Evolutionary conservation across 2,797 vertebrate genomes (phyloP).

Genomic region (Enteromius fasciolatus): DNA sequence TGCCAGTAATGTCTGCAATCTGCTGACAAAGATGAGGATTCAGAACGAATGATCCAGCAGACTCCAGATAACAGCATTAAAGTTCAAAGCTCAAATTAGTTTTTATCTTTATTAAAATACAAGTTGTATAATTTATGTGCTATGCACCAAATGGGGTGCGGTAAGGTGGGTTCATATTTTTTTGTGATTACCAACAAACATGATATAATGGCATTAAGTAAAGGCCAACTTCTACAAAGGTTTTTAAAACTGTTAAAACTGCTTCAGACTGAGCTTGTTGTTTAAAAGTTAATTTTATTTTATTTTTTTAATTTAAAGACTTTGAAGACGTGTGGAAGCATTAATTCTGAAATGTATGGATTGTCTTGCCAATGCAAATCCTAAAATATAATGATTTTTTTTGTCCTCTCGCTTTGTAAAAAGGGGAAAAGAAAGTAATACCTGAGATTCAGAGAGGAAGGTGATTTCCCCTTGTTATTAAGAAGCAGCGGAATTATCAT

Average conservation of each 20-base stretch:
- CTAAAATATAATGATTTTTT: background rate
- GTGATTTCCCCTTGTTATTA: no score
- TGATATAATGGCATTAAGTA: background rate
- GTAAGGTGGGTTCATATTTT: background rate
- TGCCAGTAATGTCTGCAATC: conserved; percentile 6
- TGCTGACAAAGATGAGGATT: background rate
- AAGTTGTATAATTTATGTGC: background rate
- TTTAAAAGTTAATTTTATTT: no score
- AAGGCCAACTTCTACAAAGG: background rate
- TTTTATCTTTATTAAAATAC: conserved; percentile 6
- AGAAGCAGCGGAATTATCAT: no score
- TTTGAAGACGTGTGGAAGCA: background rate
- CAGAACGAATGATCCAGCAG: background rate
- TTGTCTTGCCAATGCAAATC: background rate
- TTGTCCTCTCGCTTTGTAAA: no score
- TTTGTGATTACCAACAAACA: background rate
- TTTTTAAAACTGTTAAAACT: background rate
- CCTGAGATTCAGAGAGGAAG: no score
- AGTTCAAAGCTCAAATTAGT: background rate
- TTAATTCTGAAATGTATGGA: background rate
- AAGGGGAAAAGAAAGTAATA: no score
- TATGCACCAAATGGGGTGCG: background rate
- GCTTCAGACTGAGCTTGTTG: background rate
- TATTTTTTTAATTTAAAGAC: background rate
- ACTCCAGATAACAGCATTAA: background rate